A percentile compares a stretch with the other conserved stretches of the same genome.
Evolutionary conservation across 2,797 vertebrate genomes (phyloP).

Genomic region (Parauchenoglanis punctatus): DNA sequence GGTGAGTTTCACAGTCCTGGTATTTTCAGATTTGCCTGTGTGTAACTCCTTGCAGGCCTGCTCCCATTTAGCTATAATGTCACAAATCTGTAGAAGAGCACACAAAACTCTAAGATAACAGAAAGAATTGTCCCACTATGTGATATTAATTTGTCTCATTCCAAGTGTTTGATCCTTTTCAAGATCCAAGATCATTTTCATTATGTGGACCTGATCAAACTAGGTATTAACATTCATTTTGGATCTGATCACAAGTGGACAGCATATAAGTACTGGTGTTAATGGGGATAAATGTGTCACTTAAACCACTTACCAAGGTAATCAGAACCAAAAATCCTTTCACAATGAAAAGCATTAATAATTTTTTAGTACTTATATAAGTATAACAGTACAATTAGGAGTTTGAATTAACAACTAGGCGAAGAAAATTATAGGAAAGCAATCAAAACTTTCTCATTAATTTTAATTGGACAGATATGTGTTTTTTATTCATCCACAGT

Average conservation of each 20-base stretch:
- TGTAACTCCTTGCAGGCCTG: slow-evolving; percentile 93
- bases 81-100: slow-evolving; percentile 83
- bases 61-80: slow-evolving; percentile 99
- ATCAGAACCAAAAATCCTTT: not conserved
- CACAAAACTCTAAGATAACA: not conserved
- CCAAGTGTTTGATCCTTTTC: not conserved
- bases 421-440: not conserved
- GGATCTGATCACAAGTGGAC: not conserved
- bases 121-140: not conserved
- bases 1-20: slow-evolving; percentile 90
- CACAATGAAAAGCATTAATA: not conserved
- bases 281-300: not conserved
- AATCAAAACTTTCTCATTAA: not conserved
- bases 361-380: not conserved
- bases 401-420: not conserved
- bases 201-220: not conserved
- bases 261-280: not conserved
- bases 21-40: slow-evolving; percentile 91
- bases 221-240: not conserved
- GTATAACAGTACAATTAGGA: not conserved
- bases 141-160: not conserved
- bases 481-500: not conserved
- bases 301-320: not conserved
- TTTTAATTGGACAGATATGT: not conserved
- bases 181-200: not conserved